Evolutionary conservation across 1,140 invertebrate genomes (phyloP).

Genomic region (Penaeus chinensis): DNA sequence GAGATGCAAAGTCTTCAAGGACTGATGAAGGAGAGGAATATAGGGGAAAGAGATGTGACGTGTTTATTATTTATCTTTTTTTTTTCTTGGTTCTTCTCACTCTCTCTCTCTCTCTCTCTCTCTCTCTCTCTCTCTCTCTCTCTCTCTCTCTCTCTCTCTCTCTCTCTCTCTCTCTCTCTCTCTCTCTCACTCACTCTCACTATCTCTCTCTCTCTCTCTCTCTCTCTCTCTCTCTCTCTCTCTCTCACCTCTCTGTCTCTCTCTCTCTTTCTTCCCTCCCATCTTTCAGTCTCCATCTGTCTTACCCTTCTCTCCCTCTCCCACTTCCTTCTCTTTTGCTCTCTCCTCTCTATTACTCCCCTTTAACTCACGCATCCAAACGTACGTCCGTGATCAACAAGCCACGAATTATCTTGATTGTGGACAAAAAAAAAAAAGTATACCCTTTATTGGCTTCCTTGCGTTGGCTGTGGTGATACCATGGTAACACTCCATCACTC

Average conservation of each 20-base stretch:
- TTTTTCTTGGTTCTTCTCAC: too few species aligned
- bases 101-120: not conserved
- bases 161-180: not conserved
- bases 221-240: not conserved
- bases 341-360: not conserved
- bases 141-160: not conserved
- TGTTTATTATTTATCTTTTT: too few species aligned
- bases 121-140: too few species aligned
- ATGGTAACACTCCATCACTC: too few species aligned
- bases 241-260: not conserved
- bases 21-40: too few species aligned
- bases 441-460: too few species aligned
- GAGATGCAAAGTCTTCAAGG: too few species aligned
- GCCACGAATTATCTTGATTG: too few species aligned
- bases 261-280: not conserved
- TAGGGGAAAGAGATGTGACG: too few species aligned
- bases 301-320: not conserved
- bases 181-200: not conserved
- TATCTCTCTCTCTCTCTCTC: not conserved
- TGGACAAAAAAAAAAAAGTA: too few species aligned
- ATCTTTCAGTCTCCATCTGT: too few species aligned
- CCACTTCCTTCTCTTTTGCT: not conserved
- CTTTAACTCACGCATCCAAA: not conserved
- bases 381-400: not conserved
- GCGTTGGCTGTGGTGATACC: too few species aligned